Base-by-base conservation (phyloP, 2,888 invertebrate genomes). In the Heliconius ethilla region DNA sequence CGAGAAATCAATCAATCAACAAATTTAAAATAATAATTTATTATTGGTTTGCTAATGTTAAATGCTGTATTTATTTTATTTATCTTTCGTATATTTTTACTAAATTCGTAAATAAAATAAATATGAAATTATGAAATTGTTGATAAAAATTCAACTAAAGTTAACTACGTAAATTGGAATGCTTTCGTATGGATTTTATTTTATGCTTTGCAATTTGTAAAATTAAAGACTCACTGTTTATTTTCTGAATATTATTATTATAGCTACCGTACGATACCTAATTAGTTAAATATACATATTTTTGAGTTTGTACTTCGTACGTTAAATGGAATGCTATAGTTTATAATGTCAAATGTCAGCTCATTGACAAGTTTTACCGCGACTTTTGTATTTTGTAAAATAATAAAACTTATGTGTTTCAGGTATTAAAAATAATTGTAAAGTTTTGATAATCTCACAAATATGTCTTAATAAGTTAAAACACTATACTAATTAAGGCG, bases 351-450 rank as follows among this genome's bases (percentile, higher is more conserved):
- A 69, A 67, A 40, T 40, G 67, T 67, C 40, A 25, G 40, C 40
- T 3, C 25, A 11, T 13, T 59, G 33, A 0, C 5, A 51, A 51
- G 15, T 22, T 70, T n/a, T 33, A 59, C n/a, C 72, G 72, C 72
- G 59, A 37, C n/a, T 72, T 72, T 72, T 59, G 72, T 72, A 59
- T 59, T 55, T 72, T 59, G 29, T n/a, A n/a, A 59, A 33, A 59
- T 59, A 15, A 33, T 51, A 70, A 70, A 51, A 7, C 18, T 22
- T 9, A 6, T 33, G 33, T 72, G 15, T 33, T 55, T 37, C 11
- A 13, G n/a, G n/a, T 59, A 3, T 10, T 29, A 1, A 18, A 55
- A n/a, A 25, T 55, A 55, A 15, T 33, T 59, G 22, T n/a, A 55
- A 59, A 59, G 1, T 59, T 59, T 15, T 37, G 13, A 22, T 25